Evolutionary conservation across 2,113 vertebrate species (phyloP), one percentile per base, ranked within the genome.

Genomic region (Chelonoidis abingdonii): DNA sequence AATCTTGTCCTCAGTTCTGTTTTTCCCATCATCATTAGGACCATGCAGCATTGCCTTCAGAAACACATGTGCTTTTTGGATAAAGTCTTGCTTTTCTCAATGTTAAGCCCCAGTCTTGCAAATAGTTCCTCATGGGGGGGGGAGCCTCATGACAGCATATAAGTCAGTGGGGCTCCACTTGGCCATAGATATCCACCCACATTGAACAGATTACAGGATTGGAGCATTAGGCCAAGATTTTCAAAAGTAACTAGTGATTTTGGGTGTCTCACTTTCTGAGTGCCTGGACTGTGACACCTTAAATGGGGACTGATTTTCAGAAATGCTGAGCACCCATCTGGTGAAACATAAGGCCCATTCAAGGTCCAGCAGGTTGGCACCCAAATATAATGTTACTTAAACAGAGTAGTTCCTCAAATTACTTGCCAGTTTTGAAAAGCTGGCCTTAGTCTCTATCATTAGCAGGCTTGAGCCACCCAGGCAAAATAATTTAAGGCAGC

Each of bases 181-280:
- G 79, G 50, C 49, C 86, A 27, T 2, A 2, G 72, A 21, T 54
- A 92, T 24, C 0, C 50, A 96, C 38, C 69, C 96, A 97, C 85
- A 91, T 97, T 94, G 95, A 97, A 97, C 47, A 95, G 19, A 96
- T 97, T 97, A 97, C 6, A 93, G 75, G 94, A 83, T 0, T 75
- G 75, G 47, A 95, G 54, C 89, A 91, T 0, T 1, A 95, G 27
- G 92, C 92, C 93, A 97, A 97, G 57, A 44, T 78, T 78, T 78
- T 78, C 25, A 78, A 47, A 25, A 47, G 11, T 27, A 78, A 29
- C 35, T 72, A 38, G 19, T 72, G 35, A 72, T 38, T 72, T n/a
- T 72, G 65, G 17, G 75, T 44, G 24, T 41, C 25, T 27, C 12
- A 29, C 11, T 78, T 78, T 78, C 75, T 47, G 25, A 24, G 41